These are phyloP conservation scores for Mus spretus DNA, from an alignment of 2,797 vertebrate genomes.

Conservation along the genomic window DNA sequence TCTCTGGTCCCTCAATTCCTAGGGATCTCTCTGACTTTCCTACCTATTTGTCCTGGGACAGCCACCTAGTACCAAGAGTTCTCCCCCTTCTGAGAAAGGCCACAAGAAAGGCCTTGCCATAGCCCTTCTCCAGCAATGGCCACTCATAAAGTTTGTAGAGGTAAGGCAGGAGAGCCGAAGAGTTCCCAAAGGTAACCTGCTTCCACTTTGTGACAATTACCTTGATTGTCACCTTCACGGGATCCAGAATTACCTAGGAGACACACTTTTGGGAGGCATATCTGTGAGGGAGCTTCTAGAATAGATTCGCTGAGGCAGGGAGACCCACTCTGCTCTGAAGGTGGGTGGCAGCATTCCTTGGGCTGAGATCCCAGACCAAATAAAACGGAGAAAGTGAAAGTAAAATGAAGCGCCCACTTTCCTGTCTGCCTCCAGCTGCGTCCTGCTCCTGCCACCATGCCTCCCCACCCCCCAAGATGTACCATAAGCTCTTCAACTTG, in stretches of 20 bases:
- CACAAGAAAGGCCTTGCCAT: neutral
- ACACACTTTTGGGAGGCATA: neutral
- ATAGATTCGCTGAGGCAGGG: neutral
- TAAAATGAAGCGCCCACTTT: neutral
- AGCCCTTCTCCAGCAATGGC: neutral
- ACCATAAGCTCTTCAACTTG: neutral
- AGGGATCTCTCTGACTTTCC: neutral
- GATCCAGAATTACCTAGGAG: neutral
- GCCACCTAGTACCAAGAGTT: neutral
- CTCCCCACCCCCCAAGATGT: neutral
- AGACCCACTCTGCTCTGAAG: neutral
- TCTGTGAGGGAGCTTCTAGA: neutral
- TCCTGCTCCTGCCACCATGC: neutral
- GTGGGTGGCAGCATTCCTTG: neutral
- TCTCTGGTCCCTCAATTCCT: neutral
- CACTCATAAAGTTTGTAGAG: neutral
- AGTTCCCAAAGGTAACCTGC: neutral
- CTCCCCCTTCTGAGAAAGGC: neutral
- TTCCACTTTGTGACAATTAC: neutral
- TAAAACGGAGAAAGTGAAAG: neutral
- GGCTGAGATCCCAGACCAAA: neutral
- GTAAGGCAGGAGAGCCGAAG: neutral
- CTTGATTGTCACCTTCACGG: neutral
- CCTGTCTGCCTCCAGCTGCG: neutral
- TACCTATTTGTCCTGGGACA: neutral